phyloP scores from a whole-genome alignment of 1,140 invertebrate genomes.

The Calosoma granatense region DNA sequence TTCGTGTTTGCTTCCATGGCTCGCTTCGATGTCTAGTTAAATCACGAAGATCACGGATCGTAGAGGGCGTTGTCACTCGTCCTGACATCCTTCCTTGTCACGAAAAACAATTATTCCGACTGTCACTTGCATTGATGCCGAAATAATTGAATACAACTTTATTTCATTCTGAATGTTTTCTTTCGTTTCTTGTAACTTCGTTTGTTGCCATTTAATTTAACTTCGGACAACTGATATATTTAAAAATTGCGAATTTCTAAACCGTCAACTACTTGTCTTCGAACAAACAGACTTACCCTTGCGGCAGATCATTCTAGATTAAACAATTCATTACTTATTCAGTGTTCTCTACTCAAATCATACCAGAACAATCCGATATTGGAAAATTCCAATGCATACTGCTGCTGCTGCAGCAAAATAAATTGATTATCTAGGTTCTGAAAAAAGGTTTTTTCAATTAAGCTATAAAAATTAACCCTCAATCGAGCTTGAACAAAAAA shows the following conservation, averaged over 20 bases:
- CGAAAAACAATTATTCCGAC: constrained; percentile 9
- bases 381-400: no score
- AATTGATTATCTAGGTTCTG: no score
- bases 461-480: no score
- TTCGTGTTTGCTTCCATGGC: background rate
- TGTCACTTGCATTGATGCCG: constrained; percentile 24
- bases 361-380: no score
- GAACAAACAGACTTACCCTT: no score
- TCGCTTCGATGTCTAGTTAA: background rate
- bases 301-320: no score
- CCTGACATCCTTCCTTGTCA: background rate
- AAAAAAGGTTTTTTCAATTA: no score
- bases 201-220: background rate
- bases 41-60: constrained; percentile 1
- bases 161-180: constrained; percentile 25
- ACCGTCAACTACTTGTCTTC: no score
- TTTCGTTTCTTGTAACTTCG: constrained; percentile 13
- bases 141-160: constrained; percentile 26
- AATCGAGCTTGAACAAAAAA: no score
- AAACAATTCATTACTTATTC: no score
- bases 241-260: background rate
- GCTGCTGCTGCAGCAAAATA: no score
- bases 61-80: background rate
- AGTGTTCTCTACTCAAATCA: no score
- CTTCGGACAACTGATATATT: background rate